Conservation (phyloP, 2,797 vertebrate genomes). For the Coranthus polyacanthus region DNA sequence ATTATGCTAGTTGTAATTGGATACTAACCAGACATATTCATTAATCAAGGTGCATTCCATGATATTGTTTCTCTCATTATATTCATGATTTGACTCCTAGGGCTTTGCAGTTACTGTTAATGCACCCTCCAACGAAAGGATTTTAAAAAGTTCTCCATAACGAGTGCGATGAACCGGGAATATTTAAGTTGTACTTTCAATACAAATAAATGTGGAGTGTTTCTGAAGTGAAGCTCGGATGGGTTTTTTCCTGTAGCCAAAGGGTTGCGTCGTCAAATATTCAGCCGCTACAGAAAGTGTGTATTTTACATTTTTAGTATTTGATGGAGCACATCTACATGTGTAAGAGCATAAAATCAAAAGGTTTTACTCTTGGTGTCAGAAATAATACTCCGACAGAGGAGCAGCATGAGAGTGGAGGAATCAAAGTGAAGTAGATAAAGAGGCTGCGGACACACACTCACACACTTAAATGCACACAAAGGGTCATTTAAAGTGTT, state of each 20-base stretch:
- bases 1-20: constrained; percentile 29
- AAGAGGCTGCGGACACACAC: constrained; percentile 16
- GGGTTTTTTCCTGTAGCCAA: not conserved
- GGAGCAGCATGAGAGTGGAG: constrained; percentile 4
- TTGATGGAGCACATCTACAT: constrained; percentile 16
- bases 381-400: constrained; percentile 30
- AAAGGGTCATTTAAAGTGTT: constrained; percentile 57
- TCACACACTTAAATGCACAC: constrained; percentile 20
- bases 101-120: constrained; percentile 1
- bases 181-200: not conserved
- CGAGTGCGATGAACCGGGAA: not conserved
- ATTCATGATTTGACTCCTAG: constrained; percentile 2
- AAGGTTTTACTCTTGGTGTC: constrained; percentile 1
- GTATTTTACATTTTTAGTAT: not conserved
- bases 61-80: constrained; percentile 15
- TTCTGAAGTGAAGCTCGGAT: constrained; percentile 1
- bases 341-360: constrained; percentile 9
- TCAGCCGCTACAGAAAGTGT: not conserved
- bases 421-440: constrained; percentile 48
- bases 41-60: constrained; percentile 4
- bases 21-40: constrained; percentile 8
- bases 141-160: constrained; percentile 15
- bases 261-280: not conserved
- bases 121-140: not conserved
- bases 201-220: not conserved